Evolutionary conservation across 2,113 vertebrate genomes (phyloP).

Genomic region (Laterallus jamaicensis): DNA sequence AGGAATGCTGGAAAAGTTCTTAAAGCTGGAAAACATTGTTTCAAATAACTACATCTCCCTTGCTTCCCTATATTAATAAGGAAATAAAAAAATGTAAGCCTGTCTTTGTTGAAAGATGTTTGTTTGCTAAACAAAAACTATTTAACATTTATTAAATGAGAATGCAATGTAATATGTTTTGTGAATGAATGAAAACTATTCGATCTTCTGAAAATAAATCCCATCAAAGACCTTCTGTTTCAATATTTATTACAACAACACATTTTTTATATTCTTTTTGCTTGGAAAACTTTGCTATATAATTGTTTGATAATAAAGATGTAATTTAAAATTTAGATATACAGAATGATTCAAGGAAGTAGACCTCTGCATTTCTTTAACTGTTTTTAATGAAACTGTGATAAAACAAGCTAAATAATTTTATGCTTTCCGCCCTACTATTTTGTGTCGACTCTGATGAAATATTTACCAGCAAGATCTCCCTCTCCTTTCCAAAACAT

Average conservation of each 20-base stretch:
- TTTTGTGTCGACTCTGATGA: not conserved
- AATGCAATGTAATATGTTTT: not conserved
- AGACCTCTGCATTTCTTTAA: not conserved
- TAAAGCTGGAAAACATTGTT: not conserved
- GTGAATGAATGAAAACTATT: not conserved
- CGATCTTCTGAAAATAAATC: not conserved
- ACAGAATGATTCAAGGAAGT: not conserved
- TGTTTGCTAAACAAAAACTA: not conserved
- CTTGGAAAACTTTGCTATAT: not conserved
- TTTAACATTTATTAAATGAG: not conserved
- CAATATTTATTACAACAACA: not conserved
- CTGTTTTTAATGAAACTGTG: not conserved
- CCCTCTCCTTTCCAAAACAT: not conserved
- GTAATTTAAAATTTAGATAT: not conserved
- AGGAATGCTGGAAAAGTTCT: not conserved
- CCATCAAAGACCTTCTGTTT: not conserved
- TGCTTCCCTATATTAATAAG: not conserved
- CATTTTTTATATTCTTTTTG: not conserved
- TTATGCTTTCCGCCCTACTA: not conserved
- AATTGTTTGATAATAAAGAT: not conserved
- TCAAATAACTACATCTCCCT: not conserved
- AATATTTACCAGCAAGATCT: conserved; percentile 17
- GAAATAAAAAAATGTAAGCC: not conserved
- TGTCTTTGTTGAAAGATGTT: not conserved
- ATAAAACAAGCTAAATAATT: not conserved